Conservation (phyloP, 2,888 invertebrate species). For the Drosophila eohydei region DNA sequence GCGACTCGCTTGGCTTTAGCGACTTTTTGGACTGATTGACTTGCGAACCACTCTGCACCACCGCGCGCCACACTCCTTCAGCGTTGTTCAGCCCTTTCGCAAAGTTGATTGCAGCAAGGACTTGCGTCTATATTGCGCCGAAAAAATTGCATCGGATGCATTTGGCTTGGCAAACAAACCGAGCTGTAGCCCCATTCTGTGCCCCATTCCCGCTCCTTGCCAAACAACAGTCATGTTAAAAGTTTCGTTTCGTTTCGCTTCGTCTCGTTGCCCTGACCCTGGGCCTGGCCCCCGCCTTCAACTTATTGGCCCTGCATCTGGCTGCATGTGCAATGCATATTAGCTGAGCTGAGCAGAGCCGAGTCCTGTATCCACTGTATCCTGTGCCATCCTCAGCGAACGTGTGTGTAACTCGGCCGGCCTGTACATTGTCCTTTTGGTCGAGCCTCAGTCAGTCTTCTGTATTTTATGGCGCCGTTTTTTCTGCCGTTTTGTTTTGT, state of each 20-base stretch:
- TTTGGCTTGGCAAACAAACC: slow-evolving; percentile 77
- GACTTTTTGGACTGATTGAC: slow-evolving; percentile 81
- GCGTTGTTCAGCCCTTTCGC: slow-evolving; percentile 20
- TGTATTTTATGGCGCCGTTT: slow-evolving; percentile 47
- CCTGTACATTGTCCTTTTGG: slow-evolving; percentile 79
- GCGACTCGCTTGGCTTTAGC: slow-evolving; percentile 57
- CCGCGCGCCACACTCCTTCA: background rate
- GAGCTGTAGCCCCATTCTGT: background rate
- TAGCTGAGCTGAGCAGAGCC: slow-evolving; percentile 48
- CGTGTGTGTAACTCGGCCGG: slow-evolving; percentile 35
- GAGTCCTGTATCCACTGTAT: slow-evolving; percentile 17
- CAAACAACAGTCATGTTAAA: slow-evolving; percentile 80
- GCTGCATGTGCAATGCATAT: slow-evolving; percentile 78
- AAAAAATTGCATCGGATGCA: slow-evolving; percentile 77
- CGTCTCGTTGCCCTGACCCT: background rate
- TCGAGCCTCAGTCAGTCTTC: slow-evolving; percentile 58
- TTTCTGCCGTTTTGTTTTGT: slow-evolving; percentile 22
- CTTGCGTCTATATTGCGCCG: slow-evolving; percentile 75
- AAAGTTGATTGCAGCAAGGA: slow-evolving; percentile 80
- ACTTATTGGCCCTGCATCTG: slow-evolving; percentile 12
- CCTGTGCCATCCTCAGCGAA: slow-evolving; percentile 59
- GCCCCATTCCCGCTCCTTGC: slow-evolving; percentile 10
- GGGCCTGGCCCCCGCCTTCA: slow-evolving; percentile 7
- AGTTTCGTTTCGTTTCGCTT: slow-evolving; percentile 53
- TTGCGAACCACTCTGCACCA: slow-evolving; percentile 49